phyloP scores from a whole-genome alignment of 2,113 vertebrate species.

The Petromus typicus region DNA sequence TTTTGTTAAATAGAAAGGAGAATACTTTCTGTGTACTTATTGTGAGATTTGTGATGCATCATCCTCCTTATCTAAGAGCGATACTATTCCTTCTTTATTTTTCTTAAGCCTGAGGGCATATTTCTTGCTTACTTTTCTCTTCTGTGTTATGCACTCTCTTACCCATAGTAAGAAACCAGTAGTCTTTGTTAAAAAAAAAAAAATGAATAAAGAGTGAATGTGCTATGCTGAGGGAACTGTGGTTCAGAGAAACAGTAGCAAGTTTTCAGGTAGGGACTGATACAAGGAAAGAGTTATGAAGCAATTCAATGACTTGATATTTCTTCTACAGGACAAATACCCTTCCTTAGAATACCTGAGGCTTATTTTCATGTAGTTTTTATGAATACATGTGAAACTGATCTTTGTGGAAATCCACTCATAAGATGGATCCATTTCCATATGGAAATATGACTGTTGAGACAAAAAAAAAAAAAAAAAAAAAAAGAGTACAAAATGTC shows the following conservation, averaged over 20 bases:
- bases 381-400: background rate
- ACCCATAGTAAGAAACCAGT: background rate
- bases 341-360: background rate
- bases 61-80: background rate
- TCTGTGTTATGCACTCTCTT: background rate
- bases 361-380: background rate
- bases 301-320: background rate
- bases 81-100: constrained; percentile 18
- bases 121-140: background rate
- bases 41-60: background rate
- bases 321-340: background rate
- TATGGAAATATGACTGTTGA: background rate
- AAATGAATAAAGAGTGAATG: background rate
- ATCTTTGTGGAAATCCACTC: background rate
- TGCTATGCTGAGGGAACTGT: background rate
- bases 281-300: background rate
- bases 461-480: background rate
- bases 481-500: background rate
- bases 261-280: background rate
- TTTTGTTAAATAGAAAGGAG: background rate
- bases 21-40: background rate
- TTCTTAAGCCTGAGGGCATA: background rate
- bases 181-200: background rate
- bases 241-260: background rate
- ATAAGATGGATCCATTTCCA: background rate